Base-by-base conservation (phyloP, 2,888 invertebrate genomes). In the Pristionchus exspectatus region DNA sequence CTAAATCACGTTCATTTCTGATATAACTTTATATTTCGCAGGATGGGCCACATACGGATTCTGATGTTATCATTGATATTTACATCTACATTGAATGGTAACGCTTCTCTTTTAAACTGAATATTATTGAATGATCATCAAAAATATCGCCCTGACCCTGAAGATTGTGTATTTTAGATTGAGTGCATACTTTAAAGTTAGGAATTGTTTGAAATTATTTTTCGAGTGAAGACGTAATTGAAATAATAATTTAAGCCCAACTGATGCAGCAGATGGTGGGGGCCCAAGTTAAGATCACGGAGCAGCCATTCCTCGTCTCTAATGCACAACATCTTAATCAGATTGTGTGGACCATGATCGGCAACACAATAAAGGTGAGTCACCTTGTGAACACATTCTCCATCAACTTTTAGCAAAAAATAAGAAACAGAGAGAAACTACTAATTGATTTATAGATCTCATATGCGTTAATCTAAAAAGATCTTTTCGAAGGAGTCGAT, bases 221-320 rank as follows among this genome's bases (percentile, higher is more conserved):
- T 50, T 50, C 44, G 10, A 9, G 44, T 50, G 44, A 21, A 18
- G 56, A 56, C 4, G 21, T 16, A 5, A 54, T 54, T 18, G 18
- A 18, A 56, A 24, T n/a, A 66, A n/a, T 66, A 27, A 66, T 66
- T 84, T 84, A 59, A 85, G 84, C 18, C 30, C 84, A 85, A 85
- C 59, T 85, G 9, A 59, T 85, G 24, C 84, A 56, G 21, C 84
- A 85, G 24, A 91, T 91, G 63, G 86, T 24, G 30, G 63, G 44
- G n/a, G 92, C 92, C 24, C 95, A 95, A 91, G 95, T 95, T 50
- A 95, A 95, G 89, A 95, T 95, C 83, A 92, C 95, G 14, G 93
- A 93, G 86, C 92, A 92, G 88, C 94, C 94, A 14, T 95, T 94
- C 69, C 94, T 92, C 44, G 94, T 95, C 9, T 90, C 94, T 3